Evolutionary conservation across 1,140 invertebrate species (phyloP).

Genomic region (Sycophaga agraensis): DNA sequence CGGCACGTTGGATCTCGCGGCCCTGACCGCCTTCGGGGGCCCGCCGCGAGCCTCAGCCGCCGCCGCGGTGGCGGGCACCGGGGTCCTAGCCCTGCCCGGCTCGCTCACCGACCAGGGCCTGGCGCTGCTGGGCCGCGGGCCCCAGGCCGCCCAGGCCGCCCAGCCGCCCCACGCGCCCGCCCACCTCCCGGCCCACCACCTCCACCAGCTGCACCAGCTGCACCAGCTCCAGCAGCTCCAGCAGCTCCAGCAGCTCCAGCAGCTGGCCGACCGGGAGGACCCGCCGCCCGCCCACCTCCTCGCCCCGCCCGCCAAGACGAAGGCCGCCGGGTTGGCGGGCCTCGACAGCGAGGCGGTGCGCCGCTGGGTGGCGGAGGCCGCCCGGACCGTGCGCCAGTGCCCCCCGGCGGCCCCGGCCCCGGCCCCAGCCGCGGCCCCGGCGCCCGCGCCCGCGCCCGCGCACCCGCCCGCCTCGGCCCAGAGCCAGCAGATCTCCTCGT

Average conservation of each 20-base stretch:
- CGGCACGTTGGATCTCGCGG: slow-evolving; percentile 52
- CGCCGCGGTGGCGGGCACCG: slow-evolving; percentile 57
- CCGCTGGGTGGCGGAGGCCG: slow-evolving; percentile 56
- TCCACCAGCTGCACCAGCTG: slow-evolving; percentile 24
- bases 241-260: slow-evolving; percentile 9
- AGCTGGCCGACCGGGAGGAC: neutral
- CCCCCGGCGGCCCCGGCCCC: slow-evolving; percentile 38
- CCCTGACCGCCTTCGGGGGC: slow-evolving; percentile 46
- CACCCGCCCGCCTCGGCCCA: neutral
- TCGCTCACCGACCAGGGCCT: slow-evolving; percentile 52
- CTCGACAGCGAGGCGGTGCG: slow-evolving; percentile 57
- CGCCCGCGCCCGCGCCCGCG: slow-evolving; percentile 23
- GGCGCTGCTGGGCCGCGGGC: slow-evolving; percentile 32
- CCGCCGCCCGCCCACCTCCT: neutral
- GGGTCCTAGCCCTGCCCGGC: slow-evolving; percentile 52
- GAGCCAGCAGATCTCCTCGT: neutral
- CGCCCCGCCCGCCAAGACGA: slow-evolving; percentile 35
- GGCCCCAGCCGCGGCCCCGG: slow-evolving; percentile 36
- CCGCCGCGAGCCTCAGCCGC: neutral
- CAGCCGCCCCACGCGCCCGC: neutral
- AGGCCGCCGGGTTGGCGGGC: slow-evolving; percentile 56
- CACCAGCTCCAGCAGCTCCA: slow-evolving; percentile 33
- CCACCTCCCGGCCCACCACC: slow-evolving; percentile 11
- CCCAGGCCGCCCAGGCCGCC: slow-evolving; percentile 12
- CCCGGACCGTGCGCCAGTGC: slow-evolving; percentile 40